Conservation (phyloP, 2,113 vertebrate species). For the Petroica traversi region DNA sequence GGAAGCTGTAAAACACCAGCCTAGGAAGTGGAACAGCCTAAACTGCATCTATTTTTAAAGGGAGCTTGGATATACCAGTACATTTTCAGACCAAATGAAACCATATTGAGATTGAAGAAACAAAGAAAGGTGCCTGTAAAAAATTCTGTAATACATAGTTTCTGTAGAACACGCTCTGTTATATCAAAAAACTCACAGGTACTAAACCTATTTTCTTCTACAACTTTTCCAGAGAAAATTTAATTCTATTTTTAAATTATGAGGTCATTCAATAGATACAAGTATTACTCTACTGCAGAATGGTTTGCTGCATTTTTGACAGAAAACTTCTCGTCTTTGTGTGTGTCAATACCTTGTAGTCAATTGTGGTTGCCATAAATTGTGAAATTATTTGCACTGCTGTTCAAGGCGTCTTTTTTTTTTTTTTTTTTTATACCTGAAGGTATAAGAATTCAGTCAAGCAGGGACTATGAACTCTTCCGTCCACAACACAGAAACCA, state of each 20-base stretch:
- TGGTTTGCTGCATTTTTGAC: fast-evolving
- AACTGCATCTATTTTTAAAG: background rate
- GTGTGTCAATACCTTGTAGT: background rate
- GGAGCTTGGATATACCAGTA: background rate
- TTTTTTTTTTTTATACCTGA: background rate
- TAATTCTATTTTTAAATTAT: background rate
- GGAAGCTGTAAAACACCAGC: background rate
- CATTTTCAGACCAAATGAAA: background rate
- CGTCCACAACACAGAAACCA: background rate
- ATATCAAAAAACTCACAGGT: background rate
- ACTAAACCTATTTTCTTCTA: background rate
- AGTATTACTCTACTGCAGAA: background rate
- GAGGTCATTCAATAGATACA: background rate
- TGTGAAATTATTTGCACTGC: background rate
- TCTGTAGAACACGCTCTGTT: background rate
- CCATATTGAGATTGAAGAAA: background rate
- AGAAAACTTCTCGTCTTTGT: background rate
- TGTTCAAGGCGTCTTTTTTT: background rate
- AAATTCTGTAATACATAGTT: background rate
- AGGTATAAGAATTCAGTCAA: background rate
- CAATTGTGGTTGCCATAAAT: background rate
- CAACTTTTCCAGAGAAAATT: background rate
- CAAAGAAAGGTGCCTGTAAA: background rate
- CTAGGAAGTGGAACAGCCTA: background rate
- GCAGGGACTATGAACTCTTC: background rate